Conservation (phyloP, 2,113 vertebrate genomes). For the Centrocercus urophasianus region DNA sequence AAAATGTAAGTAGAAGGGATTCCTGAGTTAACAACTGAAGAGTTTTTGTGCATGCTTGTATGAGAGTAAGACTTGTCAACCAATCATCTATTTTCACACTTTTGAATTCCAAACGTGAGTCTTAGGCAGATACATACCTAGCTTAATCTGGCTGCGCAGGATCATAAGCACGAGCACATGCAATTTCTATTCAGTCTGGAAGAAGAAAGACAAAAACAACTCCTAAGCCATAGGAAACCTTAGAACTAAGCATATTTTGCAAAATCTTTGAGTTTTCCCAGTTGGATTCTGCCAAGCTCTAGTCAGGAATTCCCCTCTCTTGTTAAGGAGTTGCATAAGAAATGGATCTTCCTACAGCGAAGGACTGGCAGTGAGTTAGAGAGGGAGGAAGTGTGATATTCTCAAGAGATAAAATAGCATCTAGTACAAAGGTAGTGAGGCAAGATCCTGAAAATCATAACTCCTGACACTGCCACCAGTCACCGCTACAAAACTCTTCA, state of each 20-base stretch:
- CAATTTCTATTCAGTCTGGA: not conserved
- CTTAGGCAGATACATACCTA: not conserved
- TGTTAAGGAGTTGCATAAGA: not conserved
- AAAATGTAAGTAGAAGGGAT: not conserved
- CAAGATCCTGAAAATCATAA: slow-evolving; percentile 48
- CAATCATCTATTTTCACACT: not conserved
- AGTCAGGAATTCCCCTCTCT: slow-evolving; percentile 1
- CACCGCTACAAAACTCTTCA: not conserved
- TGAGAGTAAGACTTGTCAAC: not conserved
- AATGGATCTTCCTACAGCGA: not conserved
- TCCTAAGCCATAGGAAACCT: not conserved
- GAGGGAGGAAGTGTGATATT: slow-evolving; percentile 35
- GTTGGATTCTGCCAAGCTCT: not conserved
- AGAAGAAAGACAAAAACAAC: not conserved
- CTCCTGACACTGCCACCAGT: not conserved
- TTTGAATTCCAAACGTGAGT: not conserved
- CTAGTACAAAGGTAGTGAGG: slow-evolving; percentile 44
- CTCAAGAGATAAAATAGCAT: slow-evolving; percentile 37
- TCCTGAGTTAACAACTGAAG: not conserved
- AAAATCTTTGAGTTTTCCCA: not conserved
- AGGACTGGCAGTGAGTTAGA: not conserved
- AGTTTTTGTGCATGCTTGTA: fast-evolving
- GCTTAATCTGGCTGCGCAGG: not conserved
- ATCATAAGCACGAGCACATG: not conserved
- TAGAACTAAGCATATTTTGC: not conserved